Evolutionary conservation across 1,140 invertebrate genomes (phyloP).

Genomic region (Hestina assimilis): DNA sequence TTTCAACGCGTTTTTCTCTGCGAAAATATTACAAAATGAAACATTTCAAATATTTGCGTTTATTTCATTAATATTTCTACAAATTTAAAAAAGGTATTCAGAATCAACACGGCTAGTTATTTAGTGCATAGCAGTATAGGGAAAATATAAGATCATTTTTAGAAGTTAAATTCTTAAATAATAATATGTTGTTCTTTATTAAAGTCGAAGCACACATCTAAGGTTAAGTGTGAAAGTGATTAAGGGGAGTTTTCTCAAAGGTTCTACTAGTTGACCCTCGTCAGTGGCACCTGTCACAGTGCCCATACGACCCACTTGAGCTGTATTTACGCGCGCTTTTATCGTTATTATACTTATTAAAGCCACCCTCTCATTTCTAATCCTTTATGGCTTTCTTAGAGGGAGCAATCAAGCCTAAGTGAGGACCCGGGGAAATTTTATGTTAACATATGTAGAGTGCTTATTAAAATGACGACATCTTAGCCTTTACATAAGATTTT

Average conservation of each 20-base stretch:
- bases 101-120: too few species aligned
- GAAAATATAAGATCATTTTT: too few species aligned
- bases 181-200: not conserved
- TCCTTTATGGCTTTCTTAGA: constrained; percentile 8
- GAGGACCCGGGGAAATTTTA: not conserved
- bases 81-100: too few species aligned
- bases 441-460: not conserved
- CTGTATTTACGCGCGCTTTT: constrained; percentile 7
- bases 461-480: too few species aligned
- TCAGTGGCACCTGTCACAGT: constrained; percentile 14
- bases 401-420: not conserved
- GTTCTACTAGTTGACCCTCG: constrained; percentile 4
- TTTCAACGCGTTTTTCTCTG: too few species aligned
- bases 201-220: too few species aligned
- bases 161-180: not conserved
- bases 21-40: too few species aligned
- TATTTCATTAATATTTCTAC: too few species aligned
- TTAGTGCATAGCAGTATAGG: too few species aligned
- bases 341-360: constrained; percentile 18
- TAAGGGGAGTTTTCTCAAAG: constrained; percentile 3
- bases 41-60: too few species aligned
- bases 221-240: constrained; percentile 8
- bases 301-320: constrained; percentile 8
- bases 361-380: constrained; percentile 1
- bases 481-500: too few species aligned